phyloP scores from a whole-genome alignment of 1,140 invertebrate genomes.

The Uloborus diversus region DNA sequence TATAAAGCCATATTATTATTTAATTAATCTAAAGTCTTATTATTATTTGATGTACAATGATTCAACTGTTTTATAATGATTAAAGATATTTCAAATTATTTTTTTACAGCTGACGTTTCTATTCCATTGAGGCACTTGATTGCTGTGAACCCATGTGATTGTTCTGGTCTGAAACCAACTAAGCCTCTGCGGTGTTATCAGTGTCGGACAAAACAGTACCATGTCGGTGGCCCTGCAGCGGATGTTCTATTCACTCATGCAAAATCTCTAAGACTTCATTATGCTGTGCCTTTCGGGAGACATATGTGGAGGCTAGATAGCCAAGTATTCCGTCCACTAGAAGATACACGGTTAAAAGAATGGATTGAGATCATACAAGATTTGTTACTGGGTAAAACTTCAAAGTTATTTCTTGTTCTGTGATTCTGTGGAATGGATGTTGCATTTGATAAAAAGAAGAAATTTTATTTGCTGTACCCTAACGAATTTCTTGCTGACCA shows the following conservation, averaged over 20 bases:
- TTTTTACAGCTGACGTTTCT: slow-evolving; percentile 9
- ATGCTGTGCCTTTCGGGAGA: slow-evolving; percentile 27
- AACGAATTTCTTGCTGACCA: no score
- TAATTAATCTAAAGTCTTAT: not conserved
- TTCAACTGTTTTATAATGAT: not conserved
- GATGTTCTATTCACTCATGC: not conserved
- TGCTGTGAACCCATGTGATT: slow-evolving; percentile 48
- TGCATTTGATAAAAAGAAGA: not conserved
- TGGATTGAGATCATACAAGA: slow-evolving; percentile 24
- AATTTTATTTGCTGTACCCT: not conserved
- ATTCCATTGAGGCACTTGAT: slow-evolving; percentile 11
- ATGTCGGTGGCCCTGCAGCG: not conserved
- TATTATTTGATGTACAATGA: not conserved
- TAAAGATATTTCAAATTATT: not conserved
- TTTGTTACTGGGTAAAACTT: slow-evolving; percentile 12
- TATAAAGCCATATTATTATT: not conserved
- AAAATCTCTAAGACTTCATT: slow-evolving; percentile 30
- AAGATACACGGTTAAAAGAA: slow-evolving; percentile 23
- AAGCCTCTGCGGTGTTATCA: slow-evolving; percentile 26
- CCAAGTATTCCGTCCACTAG: slow-evolving; percentile 18
- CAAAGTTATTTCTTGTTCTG: no score
- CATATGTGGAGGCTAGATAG: slow-evolving; percentile 20
- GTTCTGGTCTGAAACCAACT: not conserved
- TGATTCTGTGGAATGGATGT: no score
- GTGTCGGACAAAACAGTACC: slow-evolving; percentile 11